Conservation (phyloP, 2,797 vertebrate genomes). For the Gymnopithys bicolor region DNA sequence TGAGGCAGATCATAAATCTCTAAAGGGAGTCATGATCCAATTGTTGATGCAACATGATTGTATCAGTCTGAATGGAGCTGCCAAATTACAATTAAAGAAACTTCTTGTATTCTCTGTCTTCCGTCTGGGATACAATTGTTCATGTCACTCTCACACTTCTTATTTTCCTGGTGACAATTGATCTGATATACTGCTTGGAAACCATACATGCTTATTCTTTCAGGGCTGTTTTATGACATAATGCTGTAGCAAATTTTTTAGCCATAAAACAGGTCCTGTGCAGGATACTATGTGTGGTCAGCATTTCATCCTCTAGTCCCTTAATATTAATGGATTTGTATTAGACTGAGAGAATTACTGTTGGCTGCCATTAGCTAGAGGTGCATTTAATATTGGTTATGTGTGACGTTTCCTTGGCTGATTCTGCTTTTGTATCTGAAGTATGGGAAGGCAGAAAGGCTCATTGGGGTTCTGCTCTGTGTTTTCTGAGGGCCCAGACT, state of each 20-base stretch:
- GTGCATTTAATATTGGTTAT: background rate
- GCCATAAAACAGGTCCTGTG: background rate
- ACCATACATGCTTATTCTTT: background rate
- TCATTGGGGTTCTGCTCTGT: background rate
- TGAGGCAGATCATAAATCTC: background rate
- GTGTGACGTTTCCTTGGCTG: background rate
- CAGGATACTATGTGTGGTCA: background rate
- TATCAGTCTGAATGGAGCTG: constrained; percentile 17
- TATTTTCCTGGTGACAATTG: constrained; percentile 26
- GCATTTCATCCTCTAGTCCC: background rate
- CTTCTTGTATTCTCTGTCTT: background rate
- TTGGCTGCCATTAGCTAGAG: background rate
- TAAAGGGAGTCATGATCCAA: background rate
- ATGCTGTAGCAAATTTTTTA: background rate
- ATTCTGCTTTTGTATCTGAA: background rate
- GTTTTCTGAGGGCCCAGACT: background rate
- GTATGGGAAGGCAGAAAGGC: background rate
- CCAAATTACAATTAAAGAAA: constrained; percentile 28
- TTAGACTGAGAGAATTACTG: background rate
- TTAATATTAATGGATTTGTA: background rate
- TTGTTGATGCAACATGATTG: constrained; percentile 2
- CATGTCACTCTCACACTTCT: background rate
- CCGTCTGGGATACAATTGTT: background rate
- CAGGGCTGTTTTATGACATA: background rate
- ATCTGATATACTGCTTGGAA: background rate